Evolutionary conservation across 2,113 vertebrate species (phyloP).

Genomic region (Rhinolophus sinicus): DNA sequence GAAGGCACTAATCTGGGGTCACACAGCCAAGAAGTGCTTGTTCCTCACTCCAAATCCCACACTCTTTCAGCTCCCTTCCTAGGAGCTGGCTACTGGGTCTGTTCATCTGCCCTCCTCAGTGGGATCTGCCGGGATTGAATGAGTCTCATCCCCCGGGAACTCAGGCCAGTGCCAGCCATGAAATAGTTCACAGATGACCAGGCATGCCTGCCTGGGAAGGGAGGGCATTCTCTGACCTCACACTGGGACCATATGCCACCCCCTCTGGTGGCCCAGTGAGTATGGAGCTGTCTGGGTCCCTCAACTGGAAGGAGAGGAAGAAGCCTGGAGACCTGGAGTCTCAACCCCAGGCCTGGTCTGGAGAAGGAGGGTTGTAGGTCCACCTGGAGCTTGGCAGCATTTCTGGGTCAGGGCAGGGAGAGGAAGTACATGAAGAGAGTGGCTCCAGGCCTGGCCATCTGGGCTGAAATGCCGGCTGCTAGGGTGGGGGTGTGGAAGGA

Average conservation of each 20-base stretch:
- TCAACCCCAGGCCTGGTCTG: not conserved
- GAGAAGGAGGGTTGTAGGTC: not conserved
- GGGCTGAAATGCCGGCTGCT: conserved; percentile 37
- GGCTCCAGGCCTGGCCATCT: conserved; percentile 74
- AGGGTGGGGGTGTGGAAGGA: not conserved
- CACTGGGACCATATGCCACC: conserved; percentile 72
- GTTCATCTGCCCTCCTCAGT: not conserved
- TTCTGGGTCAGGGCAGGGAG: conserved; percentile 74
- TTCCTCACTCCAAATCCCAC: not conserved
- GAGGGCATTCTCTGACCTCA: conserved; percentile 53
- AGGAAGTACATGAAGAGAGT: conserved; percentile 35
- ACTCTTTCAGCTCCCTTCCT: not conserved
- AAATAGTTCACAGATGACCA: conserved; percentile 62
- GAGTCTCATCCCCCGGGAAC: not conserved
- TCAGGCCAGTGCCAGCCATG: conserved; percentile 32
- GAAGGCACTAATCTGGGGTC: not conserved
- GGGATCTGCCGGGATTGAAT: not conserved
- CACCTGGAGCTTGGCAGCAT: conserved; percentile 65
- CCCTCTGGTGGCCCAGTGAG: conserved; percentile 17
- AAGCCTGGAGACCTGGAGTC: not conserved
- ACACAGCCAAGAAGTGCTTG: not conserved
- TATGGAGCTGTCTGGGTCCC: not conserved
- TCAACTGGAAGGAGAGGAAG: not conserved
- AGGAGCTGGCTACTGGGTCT: not conserved
- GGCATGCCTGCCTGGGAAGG: conserved; percentile 27